Base-by-base conservation (phyloP, 2,888 invertebrate genomes). In the Celastrina argiolus region DNA sequence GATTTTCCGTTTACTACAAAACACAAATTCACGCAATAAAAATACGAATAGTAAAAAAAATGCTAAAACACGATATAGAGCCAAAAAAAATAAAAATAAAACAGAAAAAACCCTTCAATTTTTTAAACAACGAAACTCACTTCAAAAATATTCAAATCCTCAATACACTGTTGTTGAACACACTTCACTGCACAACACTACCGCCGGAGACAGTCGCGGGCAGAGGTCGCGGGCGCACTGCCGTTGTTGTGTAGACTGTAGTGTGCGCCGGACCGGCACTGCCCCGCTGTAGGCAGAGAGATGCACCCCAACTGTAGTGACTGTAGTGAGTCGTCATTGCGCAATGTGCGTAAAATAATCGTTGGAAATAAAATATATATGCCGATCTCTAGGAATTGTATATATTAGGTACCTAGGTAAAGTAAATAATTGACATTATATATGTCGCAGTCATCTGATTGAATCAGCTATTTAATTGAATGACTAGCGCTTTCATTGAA, bases 151-250 rank as follows among this genome's bases (percentile, higher is more conserved):
- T 26, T 51, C 2, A 51, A 51, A 51, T 51, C 51, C 51, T 22
- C 22, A 51, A 22, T 22, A 22, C 12, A 51, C 51, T 10, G 7
- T 18, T 45, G 45, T 45, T 18, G 8, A 16, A 45, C 51, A 51
- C 51, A 51, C 12, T 12, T 16, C 51, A 51, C 5, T 1, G 22
- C 51, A 51, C 14, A 51, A 14, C 51, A 51, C 51, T 22, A 51
- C 16, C 31, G 31, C 31, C 31, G 31, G 5, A 6, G 31, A 16
- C 45, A 16, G 12, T 22, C 51, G 51, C 51, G 51, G 51, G 12
- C 51, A 22, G 51, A 26, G 22, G 51, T 51, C 51, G 51, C 51
- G 22, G 51, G 12, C 51, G 22, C 51, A 51, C 51, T 51, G 51
- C 22, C 41, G n/a, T 5, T 31, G 31, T 2, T 3, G 31, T 28